Base-by-base conservation (phyloP, 2,888 invertebrate species). In the Volucella bombylans region DNA sequence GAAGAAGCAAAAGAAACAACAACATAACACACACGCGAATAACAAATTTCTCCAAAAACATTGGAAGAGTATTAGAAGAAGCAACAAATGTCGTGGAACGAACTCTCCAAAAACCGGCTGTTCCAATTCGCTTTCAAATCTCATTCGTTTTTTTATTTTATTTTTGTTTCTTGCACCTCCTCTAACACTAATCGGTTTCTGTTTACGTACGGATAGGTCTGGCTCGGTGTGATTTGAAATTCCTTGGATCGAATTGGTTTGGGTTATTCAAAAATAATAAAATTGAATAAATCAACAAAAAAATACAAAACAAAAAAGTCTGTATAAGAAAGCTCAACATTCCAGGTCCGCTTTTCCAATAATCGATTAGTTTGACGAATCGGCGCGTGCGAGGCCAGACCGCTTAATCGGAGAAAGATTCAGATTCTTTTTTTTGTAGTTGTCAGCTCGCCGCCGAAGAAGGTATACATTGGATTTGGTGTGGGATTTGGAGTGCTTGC, bases 331-430 rank as follows among this genome's bases (percentile, higher is more conserved):
- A 76, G 76, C 76, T 76, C 31, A 1, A 31, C 6, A 31, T 31
- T 31, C 31, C 31, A 31, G 4, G 31, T 31, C 38, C 18, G 9
- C 23, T 8, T 18, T 76, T 67, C 67, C 38, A 59, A 59, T 43
- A 67, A 76, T 76, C 50, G 76, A 76, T 76, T 76, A 39, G 31
- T 76, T 57, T 65, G 50, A 76, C 47, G 57, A 74, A 57, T 74
- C 45, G 43, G 62, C 61, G 54, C 14, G 68, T 11, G 38, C 4
- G 49, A 11, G 49, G 59, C n/a, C 45, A 15, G 31, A 38, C 31
- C 50, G 52, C 65, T 18, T 8, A 55, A 54, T 18, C 11, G n/a
- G 50, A 71, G 39, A 15, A 31, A 31, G 47, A 59, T 59, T 31
- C 31, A 71, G 14, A 74, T 23, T 23, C 8, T 4, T 43, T 39